Evolutionary conservation across 1,140 invertebrate genomes (phyloP).

Genomic region (Laupala kohalensis): DNA sequence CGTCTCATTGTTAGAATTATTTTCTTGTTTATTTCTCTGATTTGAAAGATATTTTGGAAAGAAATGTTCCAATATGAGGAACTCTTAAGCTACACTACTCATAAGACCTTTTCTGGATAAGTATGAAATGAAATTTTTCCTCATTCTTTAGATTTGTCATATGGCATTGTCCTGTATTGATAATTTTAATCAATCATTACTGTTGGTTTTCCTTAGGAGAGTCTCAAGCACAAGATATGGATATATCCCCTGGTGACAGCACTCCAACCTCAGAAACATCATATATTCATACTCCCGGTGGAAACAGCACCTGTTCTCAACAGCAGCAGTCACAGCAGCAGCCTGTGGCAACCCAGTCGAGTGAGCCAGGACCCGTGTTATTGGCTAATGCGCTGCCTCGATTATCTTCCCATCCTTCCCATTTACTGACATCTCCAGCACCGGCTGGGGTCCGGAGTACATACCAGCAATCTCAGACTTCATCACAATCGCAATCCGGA

Average conservation of each 20-base stretch:
- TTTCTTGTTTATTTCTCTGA: no score
- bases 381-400: constrained; percentile 38
- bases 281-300: constrained; percentile 24
- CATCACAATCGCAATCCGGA: background rate
- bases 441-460: background rate
- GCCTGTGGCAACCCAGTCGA: background rate
- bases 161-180: no score
- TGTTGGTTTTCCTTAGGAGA: constrained; percentile 19
- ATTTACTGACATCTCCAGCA: background rate
- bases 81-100: no score
- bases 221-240: constrained; percentile 55
- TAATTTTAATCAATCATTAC: no score
- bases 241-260: constrained; percentile 71
- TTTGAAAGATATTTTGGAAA: no score
- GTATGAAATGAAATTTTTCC: no score
- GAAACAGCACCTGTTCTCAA: constrained; percentile 25
- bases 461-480: constrained; percentile 1
- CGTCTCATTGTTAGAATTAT: no score
- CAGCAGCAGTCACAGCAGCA: constrained; percentile 19
- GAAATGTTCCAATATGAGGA: no score
- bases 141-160: no score
- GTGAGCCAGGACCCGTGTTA: constrained; percentile 33
- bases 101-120: no score
- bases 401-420: constrained; percentile 2
- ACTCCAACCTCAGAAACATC: constrained; percentile 61